Percentiles rank a stretch among this genome's conserved stretches.
Conservation (phyloP, 2,888 invertebrate species). For the Rugalucina vietnamica region DNA sequence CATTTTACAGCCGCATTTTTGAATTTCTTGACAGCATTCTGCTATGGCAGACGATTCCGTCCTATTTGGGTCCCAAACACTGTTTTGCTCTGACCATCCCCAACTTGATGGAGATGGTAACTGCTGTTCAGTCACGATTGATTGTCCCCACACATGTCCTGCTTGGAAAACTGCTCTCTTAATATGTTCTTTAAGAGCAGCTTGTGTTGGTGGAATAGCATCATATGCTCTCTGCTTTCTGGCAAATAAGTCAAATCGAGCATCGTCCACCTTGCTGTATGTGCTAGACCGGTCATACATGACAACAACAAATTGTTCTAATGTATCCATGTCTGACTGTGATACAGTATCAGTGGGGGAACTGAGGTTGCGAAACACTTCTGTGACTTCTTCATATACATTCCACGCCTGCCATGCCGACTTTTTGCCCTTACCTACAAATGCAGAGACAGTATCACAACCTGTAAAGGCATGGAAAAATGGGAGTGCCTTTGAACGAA, state of each 20-base stretch:
- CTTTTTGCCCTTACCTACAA: constrained; percentile 58
- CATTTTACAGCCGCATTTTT: not conserved
- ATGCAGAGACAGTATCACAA: constrained; percentile 58
- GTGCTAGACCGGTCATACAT: constrained; percentile 56
- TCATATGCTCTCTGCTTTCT: constrained; percentile 47
- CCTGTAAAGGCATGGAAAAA: constrained; percentile 66
- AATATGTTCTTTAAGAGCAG: not conserved
- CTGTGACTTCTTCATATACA: constrained; percentile 46
- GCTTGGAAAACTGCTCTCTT: not conserved
- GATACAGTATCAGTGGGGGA: not conserved
- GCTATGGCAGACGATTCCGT: not conserved
- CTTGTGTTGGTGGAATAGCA: not conserved
- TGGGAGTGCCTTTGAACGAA: constrained; percentile 28
- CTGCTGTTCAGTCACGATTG: not conserved
- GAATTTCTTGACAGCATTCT: not conserved
- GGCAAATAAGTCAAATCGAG: constrained; percentile 58
- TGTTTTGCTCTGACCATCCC: not conserved
- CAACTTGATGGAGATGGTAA: not conserved
- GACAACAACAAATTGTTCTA: not conserved
- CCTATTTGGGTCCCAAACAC: not conserved
- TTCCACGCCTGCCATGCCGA: constrained; percentile 61
- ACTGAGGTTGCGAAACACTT: constrained; percentile 27
- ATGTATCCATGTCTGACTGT: not conserved
- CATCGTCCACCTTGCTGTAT: constrained; percentile 47
- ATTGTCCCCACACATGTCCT: not conserved